Evolutionary conservation across 2,797 vertebrate species (phyloP).

Genomic region (Oryzias dopingdopingensis): DNA sequence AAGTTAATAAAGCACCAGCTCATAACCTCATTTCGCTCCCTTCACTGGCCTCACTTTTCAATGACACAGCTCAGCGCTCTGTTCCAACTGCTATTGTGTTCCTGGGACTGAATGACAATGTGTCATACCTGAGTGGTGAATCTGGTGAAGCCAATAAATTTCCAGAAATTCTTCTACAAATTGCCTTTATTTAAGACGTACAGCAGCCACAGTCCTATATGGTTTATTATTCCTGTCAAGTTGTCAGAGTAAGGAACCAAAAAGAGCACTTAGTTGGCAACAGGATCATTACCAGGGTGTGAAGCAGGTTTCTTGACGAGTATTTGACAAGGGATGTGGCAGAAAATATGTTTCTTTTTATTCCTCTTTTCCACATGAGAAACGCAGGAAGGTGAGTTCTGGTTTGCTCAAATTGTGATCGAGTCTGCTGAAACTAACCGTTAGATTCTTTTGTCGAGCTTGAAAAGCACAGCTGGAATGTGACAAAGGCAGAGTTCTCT

Average conservation of each 20-base stretch:
- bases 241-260: neutral
- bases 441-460: slow-evolving; percentile 43
- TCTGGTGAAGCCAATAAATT: slow-evolving; percentile 9
- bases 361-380: slow-evolving; percentile 1
- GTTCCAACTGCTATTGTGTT: slow-evolving; percentile 38
- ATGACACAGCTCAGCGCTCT: slow-evolving; percentile 14
- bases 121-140: slow-evolving; percentile 14
- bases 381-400: slow-evolving; percentile 10
- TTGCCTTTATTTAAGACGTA: neutral
- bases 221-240: neutral
- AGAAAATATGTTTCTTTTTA: slow-evolving; percentile 6
- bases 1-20: slow-evolving; percentile 66
- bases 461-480: slow-evolving; percentile 57
- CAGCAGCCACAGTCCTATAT: neutral
- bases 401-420: slow-evolving; percentile 8
- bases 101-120: slow-evolving; percentile 2
- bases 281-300: neutral
- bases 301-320: slow-evolving; percentile 1
- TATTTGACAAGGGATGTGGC: slow-evolving; percentile 49
- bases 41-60: slow-evolving; percentile 39
- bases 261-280: neutral
- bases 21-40: slow-evolving; percentile 12
- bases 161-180: slow-evolving; percentile 5
- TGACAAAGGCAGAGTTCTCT: slow-evolving; percentile 14
- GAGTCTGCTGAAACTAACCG: slow-evolving; percentile 47